Evolutionary conservation across 2,113 vertebrate genomes (phyloP).

Genomic region (Romanogobio albipinnatus): DNA sequence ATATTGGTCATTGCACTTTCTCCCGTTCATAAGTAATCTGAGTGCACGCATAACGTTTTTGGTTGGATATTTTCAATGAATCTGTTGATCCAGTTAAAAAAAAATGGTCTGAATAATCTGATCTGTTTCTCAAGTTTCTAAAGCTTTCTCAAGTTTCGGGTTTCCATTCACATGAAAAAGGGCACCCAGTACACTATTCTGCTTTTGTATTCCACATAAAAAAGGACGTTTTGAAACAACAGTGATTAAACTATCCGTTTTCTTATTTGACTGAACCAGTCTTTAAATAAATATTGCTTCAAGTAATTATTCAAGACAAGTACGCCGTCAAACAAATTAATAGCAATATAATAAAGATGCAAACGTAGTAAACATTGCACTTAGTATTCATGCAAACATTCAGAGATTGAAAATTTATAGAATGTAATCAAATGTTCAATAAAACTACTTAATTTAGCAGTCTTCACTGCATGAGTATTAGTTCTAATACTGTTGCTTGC

Average conservation of each 20-base stretch:
- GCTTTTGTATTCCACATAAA: background rate
- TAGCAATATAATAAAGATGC: background rate
- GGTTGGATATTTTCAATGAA: background rate
- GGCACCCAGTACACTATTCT: background rate
- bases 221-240: background rate
- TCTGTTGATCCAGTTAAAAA: background rate
- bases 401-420: background rate
- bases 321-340: background rate
- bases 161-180: background rate
- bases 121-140: background rate
- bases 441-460: background rate
- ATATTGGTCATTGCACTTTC: too few species aligned
- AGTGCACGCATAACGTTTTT: background rate
- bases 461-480: background rate
- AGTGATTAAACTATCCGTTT: background rate
- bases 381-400: background rate
- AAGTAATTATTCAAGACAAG: constrained; percentile 6
- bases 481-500: background rate
- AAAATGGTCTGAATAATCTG: background rate
- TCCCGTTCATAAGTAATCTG: too few species aligned
- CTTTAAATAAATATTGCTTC: background rate
- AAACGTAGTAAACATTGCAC: background rate
- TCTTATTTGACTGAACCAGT: background rate
- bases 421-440: background rate
- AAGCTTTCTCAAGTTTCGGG: too few species aligned